Percentiles rank a stretch among this genome's conserved stretches.
Conservation (phyloP, 35 echinoderm and acorn worm species). For the Holothuria glaberrima region DNA sequence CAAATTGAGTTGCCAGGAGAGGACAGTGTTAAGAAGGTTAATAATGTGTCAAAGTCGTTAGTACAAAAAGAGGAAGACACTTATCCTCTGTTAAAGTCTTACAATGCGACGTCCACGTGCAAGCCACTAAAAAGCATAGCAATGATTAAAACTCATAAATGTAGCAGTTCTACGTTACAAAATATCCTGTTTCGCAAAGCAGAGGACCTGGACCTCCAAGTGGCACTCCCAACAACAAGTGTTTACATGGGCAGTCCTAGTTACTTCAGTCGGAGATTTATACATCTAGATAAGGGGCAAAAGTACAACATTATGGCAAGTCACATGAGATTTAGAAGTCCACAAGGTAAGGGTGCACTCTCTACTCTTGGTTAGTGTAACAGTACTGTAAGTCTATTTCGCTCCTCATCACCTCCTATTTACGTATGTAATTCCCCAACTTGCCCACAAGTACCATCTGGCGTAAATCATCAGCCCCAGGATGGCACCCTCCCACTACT, state of each 20-base stretch:
- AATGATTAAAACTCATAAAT: constrained; percentile 95
- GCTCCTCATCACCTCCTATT: too few relatives aligned
- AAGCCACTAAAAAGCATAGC: constrained; percentile 75
- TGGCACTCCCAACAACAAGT: constrained; percentile 69
- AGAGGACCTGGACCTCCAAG: constrained; percentile 72
- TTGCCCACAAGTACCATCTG: too few relatives aligned
- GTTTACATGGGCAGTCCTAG: constrained; percentile 79
- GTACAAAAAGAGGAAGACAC: not conserved
- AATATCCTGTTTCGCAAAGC: constrained; percentile 90
- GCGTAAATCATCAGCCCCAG: too few relatives aligned
- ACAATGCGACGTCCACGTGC: constrained; percentile 14
- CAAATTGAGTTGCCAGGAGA: too few relatives aligned
- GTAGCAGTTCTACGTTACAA: constrained; percentile 91
- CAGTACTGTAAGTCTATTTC: too few relatives aligned
- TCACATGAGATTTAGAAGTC: constrained; percentile 65
- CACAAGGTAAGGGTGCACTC: not conserved
- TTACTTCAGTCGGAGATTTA: constrained; percentile 59
- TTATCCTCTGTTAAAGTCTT: not conserved
- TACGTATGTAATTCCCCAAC: too few relatives aligned
- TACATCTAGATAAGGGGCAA: constrained; percentile 13
- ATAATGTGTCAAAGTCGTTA: not conserved
- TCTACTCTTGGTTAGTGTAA: too few relatives aligned
- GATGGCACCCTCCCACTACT: too few relatives aligned
- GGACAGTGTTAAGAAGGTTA: not conserved
- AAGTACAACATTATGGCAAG: constrained; percentile 93